A percentile compares a stretch with the other conserved stretches of the same genome.
phyloP scores from a whole-genome alignment of 1,140 invertebrate species.

The Drosophila bocqueti region DNA sequence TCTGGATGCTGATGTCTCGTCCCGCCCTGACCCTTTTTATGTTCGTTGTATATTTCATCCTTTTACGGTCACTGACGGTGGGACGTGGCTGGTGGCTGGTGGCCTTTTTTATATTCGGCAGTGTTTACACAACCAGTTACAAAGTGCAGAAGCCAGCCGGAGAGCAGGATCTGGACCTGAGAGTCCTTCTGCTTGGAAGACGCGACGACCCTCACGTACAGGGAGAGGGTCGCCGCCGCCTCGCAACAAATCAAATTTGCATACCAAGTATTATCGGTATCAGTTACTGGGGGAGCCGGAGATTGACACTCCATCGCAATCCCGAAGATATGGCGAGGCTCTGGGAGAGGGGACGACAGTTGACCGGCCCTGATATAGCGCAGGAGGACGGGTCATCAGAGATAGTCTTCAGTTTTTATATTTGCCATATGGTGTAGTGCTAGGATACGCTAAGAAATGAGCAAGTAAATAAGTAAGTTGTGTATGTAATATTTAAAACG shows the following conservation, averaged over 20 bases:
- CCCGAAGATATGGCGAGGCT: slow-evolving; percentile 8
- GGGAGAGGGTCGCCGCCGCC: slow-evolving; percentile 3
- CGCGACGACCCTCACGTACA: slow-evolving; percentile 65
- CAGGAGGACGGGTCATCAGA: neutral
- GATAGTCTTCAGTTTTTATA: neutral
- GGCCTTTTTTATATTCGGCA: slow-evolving; percentile 42
- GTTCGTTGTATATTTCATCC: slow-evolving; percentile 15
- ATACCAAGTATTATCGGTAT: slow-evolving; percentile 80
- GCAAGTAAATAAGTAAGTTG: no score
- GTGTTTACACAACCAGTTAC: slow-evolving; percentile 83
- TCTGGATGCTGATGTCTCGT: slow-evolving; percentile 28
- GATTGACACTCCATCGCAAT: slow-evolving; percentile 4
- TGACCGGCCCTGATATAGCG: neutral
- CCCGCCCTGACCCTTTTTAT: slow-evolving; percentile 67
- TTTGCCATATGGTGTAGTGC: neutral
- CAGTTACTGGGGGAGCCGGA: slow-evolving; percentile 19
- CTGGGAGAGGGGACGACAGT: neutral
- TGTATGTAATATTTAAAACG: neutral
- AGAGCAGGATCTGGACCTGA: slow-evolving; percentile 3
- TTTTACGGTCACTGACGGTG: slow-evolving; percentile 33
- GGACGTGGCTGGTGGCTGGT: slow-evolving; percentile 4
- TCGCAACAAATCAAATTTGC: slow-evolving; percentile 81
- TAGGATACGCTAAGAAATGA: no score
- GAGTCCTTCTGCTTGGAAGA: slow-evolving; percentile 23
- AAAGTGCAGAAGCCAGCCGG: slow-evolving; percentile 78